Conservation (phyloP, 1,140 invertebrate species). For the Triops longicaudatus region DNA sequence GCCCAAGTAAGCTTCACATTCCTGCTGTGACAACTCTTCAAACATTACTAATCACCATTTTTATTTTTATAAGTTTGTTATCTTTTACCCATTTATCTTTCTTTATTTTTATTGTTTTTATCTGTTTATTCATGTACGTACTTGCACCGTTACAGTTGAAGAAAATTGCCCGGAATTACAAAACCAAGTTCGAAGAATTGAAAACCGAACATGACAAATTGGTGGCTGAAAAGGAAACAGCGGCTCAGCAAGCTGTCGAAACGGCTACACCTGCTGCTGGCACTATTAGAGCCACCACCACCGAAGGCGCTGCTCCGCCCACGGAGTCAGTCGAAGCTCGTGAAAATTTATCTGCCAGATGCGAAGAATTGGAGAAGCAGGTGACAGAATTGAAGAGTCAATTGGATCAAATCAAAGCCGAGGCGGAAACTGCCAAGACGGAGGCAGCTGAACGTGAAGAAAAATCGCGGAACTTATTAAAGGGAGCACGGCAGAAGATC, state of each 20-base stretch:
- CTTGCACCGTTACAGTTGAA: slow-evolving; percentile 67
- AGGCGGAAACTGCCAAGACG: slow-evolving; percentile 55
- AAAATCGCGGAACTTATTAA: slow-evolving; percentile 59
- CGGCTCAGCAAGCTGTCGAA: slow-evolving; percentile 40
- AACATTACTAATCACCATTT: slow-evolving; percentile 25
- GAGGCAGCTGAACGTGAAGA: slow-evolving; percentile 56
- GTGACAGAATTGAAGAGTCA: slow-evolving; percentile 22
- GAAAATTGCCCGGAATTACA: slow-evolving; percentile 87
- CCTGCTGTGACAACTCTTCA: slow-evolving; percentile 27
- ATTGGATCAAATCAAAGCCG: slow-evolving; percentile 43
- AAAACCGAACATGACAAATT: slow-evolving; percentile 48
- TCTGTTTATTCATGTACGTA: slow-evolving; percentile 20
- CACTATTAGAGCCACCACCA: slow-evolving; percentile 32
- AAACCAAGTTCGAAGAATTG: slow-evolving; percentile 70
- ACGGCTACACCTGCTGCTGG: slow-evolving; percentile 40
- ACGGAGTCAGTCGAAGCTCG: slow-evolving; percentile 40
- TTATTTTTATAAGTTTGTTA: not conserved
- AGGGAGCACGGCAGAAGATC: slow-evolving; percentile 60
- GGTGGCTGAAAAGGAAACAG: slow-evolving; percentile 42
- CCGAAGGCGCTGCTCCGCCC: slow-evolving; percentile 41
- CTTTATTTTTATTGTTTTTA: no score
- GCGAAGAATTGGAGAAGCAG: slow-evolving; percentile 52
- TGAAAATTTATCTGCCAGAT: slow-evolving; percentile 34
- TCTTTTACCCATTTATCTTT: no score
- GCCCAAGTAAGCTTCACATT: slow-evolving; percentile 41